Percentiles rank a stretch among this genome's conserved stretches.
Conservation (phyloP, 2,113 vertebrate genomes). For the Periophthalmus modestus region DNA sequence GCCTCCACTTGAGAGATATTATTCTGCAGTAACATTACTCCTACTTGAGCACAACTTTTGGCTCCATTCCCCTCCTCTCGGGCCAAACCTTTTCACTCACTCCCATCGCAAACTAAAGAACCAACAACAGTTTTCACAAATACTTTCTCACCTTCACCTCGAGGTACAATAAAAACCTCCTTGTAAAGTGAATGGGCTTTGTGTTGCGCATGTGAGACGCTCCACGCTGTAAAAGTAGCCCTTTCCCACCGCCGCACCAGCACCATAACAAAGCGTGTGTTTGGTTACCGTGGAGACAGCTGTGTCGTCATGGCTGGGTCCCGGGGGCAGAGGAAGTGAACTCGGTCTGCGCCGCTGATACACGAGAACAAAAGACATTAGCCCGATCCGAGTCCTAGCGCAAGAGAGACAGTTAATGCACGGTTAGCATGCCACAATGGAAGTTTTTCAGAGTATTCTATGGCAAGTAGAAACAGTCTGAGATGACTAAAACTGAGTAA, state of each 20-base stretch:
- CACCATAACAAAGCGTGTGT: conserved; percentile 72
- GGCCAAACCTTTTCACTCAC: background rate
- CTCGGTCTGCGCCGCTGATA: conserved; percentile 55
- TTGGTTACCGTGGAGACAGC: conserved; percentile 70
- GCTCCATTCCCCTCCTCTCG: background rate
- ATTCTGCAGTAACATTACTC: no score
- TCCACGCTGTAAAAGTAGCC: conserved; percentile 19
- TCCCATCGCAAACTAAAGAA: conserved; percentile 2
- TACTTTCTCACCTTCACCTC: conserved; percentile 43
- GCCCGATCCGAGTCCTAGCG: conserved; percentile 12
- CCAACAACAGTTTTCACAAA: background rate
- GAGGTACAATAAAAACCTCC: conserved; percentile 28
- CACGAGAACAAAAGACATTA: conserved; percentile 56
- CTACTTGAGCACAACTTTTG: no score
- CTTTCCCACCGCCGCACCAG: conserved; percentile 42
- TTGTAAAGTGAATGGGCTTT: background rate
- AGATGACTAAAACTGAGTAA: background rate
- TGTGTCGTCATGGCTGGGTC: conserved; percentile 22
- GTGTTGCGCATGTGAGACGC: conserved; percentile 23
- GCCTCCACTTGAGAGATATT: no score
- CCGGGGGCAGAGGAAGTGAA: conserved; percentile 51
- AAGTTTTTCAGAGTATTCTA: no score
- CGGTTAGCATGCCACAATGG: conserved; percentile 32
- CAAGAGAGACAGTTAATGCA: conserved; percentile 6
- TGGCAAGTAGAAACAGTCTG: background rate